These are phyloP conservation scores for Athalia cordata DNA, from an alignment of 2,888 invertebrate species.

Conservation along the genomic window DNA sequence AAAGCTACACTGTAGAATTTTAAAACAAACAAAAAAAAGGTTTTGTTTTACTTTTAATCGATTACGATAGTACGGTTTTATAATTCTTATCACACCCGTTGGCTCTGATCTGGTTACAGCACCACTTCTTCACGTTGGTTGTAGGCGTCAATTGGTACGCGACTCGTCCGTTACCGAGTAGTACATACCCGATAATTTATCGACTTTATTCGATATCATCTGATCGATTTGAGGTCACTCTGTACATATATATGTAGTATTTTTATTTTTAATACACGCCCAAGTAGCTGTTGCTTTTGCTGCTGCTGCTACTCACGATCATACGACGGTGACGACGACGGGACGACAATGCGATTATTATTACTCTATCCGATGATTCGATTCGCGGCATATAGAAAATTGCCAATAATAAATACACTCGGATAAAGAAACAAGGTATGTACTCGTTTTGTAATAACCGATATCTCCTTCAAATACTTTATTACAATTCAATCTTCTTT, in stretches of 20 bases:
- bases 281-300: neutral
- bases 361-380: too few relatives aligned
- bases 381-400: too few relatives aligned
- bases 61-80: neutral
- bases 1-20: too few relatives aligned
- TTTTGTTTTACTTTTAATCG: too few relatives aligned
- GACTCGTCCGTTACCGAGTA: conserved; percentile 6
- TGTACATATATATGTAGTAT: too few relatives aligned
- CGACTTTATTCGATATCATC: conserved; percentile 38
- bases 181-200: conserved; percentile 18
- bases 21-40: too few relatives aligned
- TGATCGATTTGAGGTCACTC: conserved; percentile 35
- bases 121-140: neutral
- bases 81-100: neutral
- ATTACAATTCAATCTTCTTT: too few relatives aligned
- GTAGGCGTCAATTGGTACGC: conserved; percentile 14
- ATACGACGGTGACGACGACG: neutral
- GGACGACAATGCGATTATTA: neutral
- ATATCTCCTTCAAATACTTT: too few relatives aligned
- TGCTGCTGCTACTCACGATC: neutral
- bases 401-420: too few relatives aligned
- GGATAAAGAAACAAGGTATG: too few relatives aligned
- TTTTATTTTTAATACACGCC: neutral
- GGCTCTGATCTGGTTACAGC: neutral
- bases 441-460: too few relatives aligned